phyloP scores from a whole-genome alignment of 1,140 invertebrate species.

The Bombus haemorrhoidalis region DNA sequence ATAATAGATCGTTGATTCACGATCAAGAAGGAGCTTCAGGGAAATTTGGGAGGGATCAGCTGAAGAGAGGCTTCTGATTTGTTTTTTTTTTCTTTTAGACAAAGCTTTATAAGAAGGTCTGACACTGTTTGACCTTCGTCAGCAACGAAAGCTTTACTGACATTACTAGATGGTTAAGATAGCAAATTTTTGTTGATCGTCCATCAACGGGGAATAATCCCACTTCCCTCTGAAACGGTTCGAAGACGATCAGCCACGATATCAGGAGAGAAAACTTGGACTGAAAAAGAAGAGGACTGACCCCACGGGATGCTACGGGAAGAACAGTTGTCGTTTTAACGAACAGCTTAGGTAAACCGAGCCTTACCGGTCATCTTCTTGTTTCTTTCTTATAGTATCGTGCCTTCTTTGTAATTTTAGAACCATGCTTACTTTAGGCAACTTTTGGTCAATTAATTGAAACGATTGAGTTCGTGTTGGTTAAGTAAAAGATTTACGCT shows the following conservation, averaged over 20 bases:
- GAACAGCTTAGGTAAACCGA: slow-evolving; percentile 37
- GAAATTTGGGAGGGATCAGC: slow-evolving; percentile 26
- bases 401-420: not conserved
- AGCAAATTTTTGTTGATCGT: slow-evolving; percentile 65
- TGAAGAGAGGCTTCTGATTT: slow-evolving; percentile 54
- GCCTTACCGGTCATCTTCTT: slow-evolving; percentile 9
- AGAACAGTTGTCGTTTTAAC: not conserved
- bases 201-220: slow-evolving; percentile 20
- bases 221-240: not conserved
- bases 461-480: too few relatives aligned
- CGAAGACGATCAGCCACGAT: slow-evolving; percentile 39
- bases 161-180: slow-evolving; percentile 75
- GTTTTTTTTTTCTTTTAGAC: slow-evolving; percentile 18
- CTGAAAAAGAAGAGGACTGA: slow-evolving; percentile 45
- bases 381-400: slow-evolving; percentile 2
- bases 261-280: slow-evolving; percentile 53
- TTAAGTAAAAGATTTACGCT: too few relatives aligned
- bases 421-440: not conserved
- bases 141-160: slow-evolving; percentile 70
- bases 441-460: too few relatives aligned
- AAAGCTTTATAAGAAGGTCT: slow-evolving; percentile 50
- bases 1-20: slow-evolving; percentile 21
- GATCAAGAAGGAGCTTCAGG: slow-evolving; percentile 16
- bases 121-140: slow-evolving; percentile 24
- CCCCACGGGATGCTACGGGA: not conserved